These are phyloP conservation scores for Leguminivora glycinivorella DNA, from an alignment of 1,140 invertebrate species.

Conservation along the genomic window DNA sequence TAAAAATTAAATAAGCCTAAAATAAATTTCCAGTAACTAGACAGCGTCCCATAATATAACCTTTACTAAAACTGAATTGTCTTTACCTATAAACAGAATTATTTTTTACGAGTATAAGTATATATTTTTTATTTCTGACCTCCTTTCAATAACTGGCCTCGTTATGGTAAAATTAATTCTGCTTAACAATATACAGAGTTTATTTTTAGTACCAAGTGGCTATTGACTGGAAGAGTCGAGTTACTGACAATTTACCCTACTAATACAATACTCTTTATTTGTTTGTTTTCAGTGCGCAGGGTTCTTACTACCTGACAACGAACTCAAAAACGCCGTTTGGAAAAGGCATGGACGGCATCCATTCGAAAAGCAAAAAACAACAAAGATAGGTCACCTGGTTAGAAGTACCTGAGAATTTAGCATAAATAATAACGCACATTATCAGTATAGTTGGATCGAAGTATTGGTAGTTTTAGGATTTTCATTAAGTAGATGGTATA, in stretches of 20 bases:
- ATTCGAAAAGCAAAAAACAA: conserved; percentile 57
- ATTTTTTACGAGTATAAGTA: no score
- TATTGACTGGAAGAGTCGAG: no score
- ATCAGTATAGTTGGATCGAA: not conserved
- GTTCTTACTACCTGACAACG: conserved; percentile 68
- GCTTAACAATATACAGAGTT: no score
- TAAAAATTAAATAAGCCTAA: no score
- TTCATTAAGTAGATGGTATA: conserved; percentile 25
- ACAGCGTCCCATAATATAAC: no score
- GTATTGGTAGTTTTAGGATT: conserved; percentile 42
- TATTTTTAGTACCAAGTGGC: no score
- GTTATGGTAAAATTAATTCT: no score
- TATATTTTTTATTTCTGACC: no score
- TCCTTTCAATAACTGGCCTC: no score
- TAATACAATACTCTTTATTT: conserved; percentile 9
- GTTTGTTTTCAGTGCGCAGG: conserved; percentile 63
- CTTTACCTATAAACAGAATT: no score
- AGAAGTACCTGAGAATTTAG: conserved; percentile 1
- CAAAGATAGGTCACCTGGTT: conserved; percentile 28
- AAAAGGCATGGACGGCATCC: conserved; percentile 67
- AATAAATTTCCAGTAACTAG: no score
- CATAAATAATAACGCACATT: not conserved
- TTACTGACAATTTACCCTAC: not conserved
- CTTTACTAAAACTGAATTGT: no score
- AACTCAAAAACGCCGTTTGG: conserved; percentile 64